phyloP scores from a whole-genome alignment of 2,113 vertebrate genomes.

The Poecilia latipinna region DNA sequence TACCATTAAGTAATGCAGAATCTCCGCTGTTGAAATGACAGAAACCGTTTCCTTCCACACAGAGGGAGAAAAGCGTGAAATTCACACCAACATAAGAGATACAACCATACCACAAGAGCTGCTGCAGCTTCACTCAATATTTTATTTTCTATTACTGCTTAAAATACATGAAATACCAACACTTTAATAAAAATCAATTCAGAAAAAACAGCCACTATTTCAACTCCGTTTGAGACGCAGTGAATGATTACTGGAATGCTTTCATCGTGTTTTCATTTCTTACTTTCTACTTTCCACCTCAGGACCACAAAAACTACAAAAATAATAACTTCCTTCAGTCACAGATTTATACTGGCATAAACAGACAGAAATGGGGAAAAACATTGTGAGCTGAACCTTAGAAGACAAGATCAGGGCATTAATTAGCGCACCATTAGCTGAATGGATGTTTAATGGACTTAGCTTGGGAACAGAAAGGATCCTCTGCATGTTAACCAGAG shows the following conservation, averaged over 20 bases:
- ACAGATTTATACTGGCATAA: constrained; percentile 19
- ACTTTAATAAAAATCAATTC: constrained; percentile 1
- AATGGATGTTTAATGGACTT: constrained; percentile 3
- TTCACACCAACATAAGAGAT: background rate
- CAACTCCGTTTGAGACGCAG: background rate
- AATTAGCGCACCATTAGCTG: constrained; percentile 48
- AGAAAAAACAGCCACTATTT: constrained; percentile 1
- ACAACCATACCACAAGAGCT: background rate
- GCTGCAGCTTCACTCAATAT: constrained; percentile 1
- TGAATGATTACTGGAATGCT: background rate
- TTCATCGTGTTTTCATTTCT: constrained; percentile 27
- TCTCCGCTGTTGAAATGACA: constrained; percentile 42
- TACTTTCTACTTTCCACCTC: constrained; percentile 19
- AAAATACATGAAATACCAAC: background rate
- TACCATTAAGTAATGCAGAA: constrained; percentile 38
- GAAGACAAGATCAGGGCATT: constrained; percentile 31
- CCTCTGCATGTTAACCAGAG: constrained; percentile 13
- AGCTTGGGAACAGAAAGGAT: constrained; percentile 20
- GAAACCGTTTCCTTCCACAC: constrained; percentile 16
- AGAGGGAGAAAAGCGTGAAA: background rate
- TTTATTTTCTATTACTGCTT: constrained; percentile 14
- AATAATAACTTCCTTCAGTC: constrained; percentile 39
- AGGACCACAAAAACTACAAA: constrained; percentile 1
- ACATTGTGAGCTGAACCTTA: constrained; percentile 20
- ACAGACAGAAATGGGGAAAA: constrained; percentile 5